Percentiles rank a stretch among this genome's conserved stretches.
Conservation (phyloP, 2,113 vertebrate species). For the Gulo gulo region DNA sequence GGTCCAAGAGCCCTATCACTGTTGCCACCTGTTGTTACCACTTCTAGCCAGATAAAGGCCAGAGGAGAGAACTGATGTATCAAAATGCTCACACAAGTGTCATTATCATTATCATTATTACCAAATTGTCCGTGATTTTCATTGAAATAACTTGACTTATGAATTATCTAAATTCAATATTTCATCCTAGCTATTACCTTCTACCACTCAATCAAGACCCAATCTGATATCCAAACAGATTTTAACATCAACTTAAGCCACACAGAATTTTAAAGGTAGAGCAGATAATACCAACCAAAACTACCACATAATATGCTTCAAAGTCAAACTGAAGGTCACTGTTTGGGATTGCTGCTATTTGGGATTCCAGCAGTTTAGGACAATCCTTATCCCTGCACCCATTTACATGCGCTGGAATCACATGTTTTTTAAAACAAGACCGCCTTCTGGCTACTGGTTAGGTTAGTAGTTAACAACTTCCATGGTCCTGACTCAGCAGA, state of each 20-base stretch:
- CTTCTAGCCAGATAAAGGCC: neutral
- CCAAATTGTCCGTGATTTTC: neutral
- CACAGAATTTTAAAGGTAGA: constrained; percentile 24
- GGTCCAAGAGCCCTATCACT: neutral
- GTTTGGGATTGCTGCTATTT: neutral
- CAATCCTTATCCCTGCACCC: neutral
- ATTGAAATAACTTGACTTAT: neutral
- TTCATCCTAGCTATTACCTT: neutral
- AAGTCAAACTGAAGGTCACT: neutral
- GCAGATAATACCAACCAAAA: neutral
- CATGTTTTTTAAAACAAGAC: neutral
- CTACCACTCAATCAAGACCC: neutral
- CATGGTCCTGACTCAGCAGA: constrained; percentile 1
- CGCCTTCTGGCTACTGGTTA: neutral
- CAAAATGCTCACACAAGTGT: neutral
- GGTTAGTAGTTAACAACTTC: constrained; percentile 12
- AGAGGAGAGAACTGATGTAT: neutral
- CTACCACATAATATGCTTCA: neutral
- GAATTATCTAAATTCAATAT: neutral
- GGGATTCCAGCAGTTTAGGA: neutral
- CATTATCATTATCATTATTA: neutral
- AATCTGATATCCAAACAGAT: neutral
- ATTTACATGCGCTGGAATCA: neutral
- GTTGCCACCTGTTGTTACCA: neutral
- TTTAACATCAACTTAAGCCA: constrained; percentile 25